phyloP scores from a whole-genome alignment of 1,140 invertebrate genomes.

The Hycleus cichorii region DNA sequence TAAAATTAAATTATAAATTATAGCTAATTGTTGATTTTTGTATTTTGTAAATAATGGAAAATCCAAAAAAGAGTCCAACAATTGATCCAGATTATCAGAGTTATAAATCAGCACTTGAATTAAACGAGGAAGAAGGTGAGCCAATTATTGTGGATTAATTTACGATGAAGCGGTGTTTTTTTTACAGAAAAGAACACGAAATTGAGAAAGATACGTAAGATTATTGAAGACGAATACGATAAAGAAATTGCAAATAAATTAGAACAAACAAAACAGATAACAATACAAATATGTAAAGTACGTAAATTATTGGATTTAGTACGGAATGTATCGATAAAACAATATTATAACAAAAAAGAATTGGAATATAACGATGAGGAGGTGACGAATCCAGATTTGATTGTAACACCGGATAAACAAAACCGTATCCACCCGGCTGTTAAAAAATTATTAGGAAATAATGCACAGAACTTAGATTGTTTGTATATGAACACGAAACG shows the following conservation, averaged over 20 bases:
- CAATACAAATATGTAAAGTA: conserved; percentile 52
- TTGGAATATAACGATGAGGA: conserved; percentile 42
- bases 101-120: conserved; percentile 24
- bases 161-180: neutral
- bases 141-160: neutral
- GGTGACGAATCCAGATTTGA: conserved; percentile 6
- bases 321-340: conserved; percentile 57
- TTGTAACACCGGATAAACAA: conserved; percentile 38
- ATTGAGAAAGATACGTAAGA: conserved; percentile 26
- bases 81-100: conserved; percentile 37
- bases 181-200: conserved; percentile 27
- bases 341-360: conserved; percentile 61
- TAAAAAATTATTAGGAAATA: conserved; percentile 57
- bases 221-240: conserved; percentile 34
- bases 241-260: conserved; percentile 31
- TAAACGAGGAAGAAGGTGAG: conserved; percentile 33
- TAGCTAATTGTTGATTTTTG: no score
- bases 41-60: conserved; percentile 1
- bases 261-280: conserved; percentile 44
- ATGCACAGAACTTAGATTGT: conserved; percentile 41
- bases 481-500: conserved; percentile 27
- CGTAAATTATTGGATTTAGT: conserved; percentile 62
- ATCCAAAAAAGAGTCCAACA: conserved; percentile 4
- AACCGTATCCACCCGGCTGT: conserved; percentile 64
- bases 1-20: no score